These are phyloP conservation scores for Cyclophora punctaria DNA, from an alignment of 2,888 invertebrate genomes.

Conservation along the genomic window DNA sequence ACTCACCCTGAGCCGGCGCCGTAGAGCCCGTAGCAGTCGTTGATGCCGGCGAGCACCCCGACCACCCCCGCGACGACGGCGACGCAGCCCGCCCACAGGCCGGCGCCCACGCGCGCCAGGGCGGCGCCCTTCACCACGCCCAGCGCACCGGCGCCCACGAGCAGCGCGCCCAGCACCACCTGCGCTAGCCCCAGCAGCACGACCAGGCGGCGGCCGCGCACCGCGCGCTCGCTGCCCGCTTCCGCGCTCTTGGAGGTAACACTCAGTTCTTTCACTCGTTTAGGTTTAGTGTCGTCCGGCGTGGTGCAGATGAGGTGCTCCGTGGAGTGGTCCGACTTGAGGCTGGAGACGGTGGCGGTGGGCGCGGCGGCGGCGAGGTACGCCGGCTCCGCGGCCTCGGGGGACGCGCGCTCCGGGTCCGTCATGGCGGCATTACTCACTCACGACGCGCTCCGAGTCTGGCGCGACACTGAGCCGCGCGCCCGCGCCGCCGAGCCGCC, in stretches of 20 bases:
- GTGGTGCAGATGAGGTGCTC: conserved; percentile 75
- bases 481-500: conserved; percentile 11
- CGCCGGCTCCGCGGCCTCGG: conserved; percentile 28
- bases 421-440: conserved; percentile 28
- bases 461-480: conserved; percentile 7
- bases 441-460: conserved; percentile 11
- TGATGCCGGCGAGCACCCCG: conserved; percentile 77
- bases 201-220: conserved; percentile 45
- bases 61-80: conserved; percentile 77
- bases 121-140: conserved; percentile 78
- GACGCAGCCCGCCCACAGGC: conserved; percentile 80
- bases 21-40: conserved; percentile 69
- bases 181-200: conserved; percentile 76
- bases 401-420: conserved; percentile 27
- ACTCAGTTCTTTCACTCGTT: conserved; percentile 43
- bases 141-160: conserved; percentile 78
- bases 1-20: conserved; percentile 44
- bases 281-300: conserved; percentile 50
- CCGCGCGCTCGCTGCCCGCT: conserved; percentile 44
- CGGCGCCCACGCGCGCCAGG: conserved; percentile 76
- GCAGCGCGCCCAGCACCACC: conserved; percentile 76
- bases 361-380: conserved; percentile 36
- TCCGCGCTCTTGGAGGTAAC: conserved; percentile 61
- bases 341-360: conserved; percentile 62
- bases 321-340: conserved; percentile 72